Evolutionary conservation across 2,888 invertebrate species (phyloP).

Genomic region (Polietes domitor): DNA sequence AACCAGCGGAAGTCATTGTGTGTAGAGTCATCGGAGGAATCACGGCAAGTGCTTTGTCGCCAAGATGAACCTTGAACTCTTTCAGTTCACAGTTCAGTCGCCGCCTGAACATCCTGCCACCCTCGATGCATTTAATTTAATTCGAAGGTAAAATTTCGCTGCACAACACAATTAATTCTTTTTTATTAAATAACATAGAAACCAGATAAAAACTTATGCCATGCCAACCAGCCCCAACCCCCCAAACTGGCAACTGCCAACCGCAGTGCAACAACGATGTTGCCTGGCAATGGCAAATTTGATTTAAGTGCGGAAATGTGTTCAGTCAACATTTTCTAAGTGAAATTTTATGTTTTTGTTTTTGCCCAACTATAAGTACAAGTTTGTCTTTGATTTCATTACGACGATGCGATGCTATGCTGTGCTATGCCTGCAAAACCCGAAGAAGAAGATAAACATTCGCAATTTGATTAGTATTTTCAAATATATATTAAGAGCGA

Average conservation of each 20-base stretch:
- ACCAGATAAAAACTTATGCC: background rate
- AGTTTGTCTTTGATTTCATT: background rate
- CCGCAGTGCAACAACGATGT: too few species aligned
- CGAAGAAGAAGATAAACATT: background rate
- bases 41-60: background rate
- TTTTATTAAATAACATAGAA: background rate
- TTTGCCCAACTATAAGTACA: too few species aligned
- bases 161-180: background rate
- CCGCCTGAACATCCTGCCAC: background rate
- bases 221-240: too few species aligned
- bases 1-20: constrained; percentile 12
- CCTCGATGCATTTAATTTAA: constrained; percentile 1
- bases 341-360: background rate
- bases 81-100: background rate
- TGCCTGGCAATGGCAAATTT: background rate
- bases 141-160: background rate
- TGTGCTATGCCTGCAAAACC: too few species aligned
- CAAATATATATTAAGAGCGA: too few species aligned
- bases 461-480: background rate
- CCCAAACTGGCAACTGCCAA: too few species aligned
- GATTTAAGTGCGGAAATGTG: background rate
- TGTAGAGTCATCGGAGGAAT: background rate
- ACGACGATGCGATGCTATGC: background rate
- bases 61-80: constrained; percentile 17
- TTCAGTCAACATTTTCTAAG: background rate